phyloP scores from a whole-genome alignment of 2,113 vertebrate species.

The Larimichthys polyactis region DNA sequence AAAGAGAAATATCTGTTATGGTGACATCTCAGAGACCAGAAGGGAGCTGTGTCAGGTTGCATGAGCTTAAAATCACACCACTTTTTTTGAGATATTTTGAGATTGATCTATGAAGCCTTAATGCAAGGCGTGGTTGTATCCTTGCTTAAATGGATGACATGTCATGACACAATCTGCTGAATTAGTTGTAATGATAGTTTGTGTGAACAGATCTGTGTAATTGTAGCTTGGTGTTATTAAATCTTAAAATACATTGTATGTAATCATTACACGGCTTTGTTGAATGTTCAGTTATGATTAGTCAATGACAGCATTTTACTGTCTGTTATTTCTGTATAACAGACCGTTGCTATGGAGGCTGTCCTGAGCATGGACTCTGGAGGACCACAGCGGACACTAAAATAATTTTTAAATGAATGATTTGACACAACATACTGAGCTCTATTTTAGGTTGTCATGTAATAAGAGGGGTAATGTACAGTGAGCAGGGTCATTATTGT shows the following conservation, averaged over 20 bases:
- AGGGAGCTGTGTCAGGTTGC: background rate
- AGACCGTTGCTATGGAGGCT: too few species aligned
- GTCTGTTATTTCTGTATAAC: too few species aligned
- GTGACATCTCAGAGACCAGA: background rate
- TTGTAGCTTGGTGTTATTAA: background rate
- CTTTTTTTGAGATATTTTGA: constrained; percentile 6
- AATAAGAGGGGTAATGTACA: too few species aligned
- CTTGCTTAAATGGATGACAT: background rate
- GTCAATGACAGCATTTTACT: too few species aligned
- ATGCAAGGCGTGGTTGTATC: background rate
- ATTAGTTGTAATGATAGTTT: background rate
- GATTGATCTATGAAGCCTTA: constrained; percentile 8
- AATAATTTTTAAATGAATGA: too few species aligned
- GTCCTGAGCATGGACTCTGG: too few species aligned
- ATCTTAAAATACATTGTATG: background rate
- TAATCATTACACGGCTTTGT: too few species aligned
- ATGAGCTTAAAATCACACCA: background rate
- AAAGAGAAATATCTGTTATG: background rate
- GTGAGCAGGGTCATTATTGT: too few species aligned
- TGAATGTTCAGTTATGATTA: too few species aligned
- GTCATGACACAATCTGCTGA: constrained; percentile 3
- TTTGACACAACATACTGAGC: too few species aligned
- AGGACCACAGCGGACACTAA: too few species aligned
- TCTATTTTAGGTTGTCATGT: too few species aligned
- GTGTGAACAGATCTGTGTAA: constrained; percentile 24